Conservation (phyloP, 2,888 invertebrate species). For the Plebejus argus region DNA sequence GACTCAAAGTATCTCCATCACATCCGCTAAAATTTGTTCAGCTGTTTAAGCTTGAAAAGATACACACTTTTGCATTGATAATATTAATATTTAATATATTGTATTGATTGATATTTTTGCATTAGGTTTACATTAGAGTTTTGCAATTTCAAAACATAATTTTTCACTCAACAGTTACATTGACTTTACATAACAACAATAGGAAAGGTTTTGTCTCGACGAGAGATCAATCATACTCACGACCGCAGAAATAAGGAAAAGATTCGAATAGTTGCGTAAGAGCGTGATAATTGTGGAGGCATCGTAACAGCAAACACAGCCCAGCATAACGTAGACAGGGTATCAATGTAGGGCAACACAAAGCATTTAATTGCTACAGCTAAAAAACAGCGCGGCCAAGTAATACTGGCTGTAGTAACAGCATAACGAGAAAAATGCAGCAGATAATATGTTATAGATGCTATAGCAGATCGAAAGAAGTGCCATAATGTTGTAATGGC, state of each 20-base stretch:
- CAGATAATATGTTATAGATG: no score
- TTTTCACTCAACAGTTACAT: not conserved
- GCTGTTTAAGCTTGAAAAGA: no score
- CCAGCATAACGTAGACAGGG: not conserved
- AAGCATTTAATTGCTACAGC: not conserved
- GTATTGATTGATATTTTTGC: no score
- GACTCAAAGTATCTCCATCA: no score
- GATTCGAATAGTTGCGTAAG: not conserved
- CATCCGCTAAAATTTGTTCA: no score
- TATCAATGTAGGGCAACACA: not conserved
- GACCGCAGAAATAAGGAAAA: slow-evolving; percentile 17
- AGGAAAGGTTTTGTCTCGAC: not conserved
- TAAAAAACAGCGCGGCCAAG: no score
- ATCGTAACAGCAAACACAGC: not conserved
- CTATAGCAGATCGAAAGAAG: not conserved
- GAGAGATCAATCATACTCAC: not conserved
- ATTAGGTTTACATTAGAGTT: not conserved
- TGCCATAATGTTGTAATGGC: not conserved
- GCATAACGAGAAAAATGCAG: not conserved
- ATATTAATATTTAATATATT: no score
- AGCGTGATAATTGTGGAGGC: not conserved
- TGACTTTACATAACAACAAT: not conserved
- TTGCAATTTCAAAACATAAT: not conserved
- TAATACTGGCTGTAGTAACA: no score
- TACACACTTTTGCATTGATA: no score